Evolutionary conservation across 2,797 vertebrate genomes (phyloP), one percentile per base, ranked within the genome.

Genomic region (Thripadectes ignobilis): DNA sequence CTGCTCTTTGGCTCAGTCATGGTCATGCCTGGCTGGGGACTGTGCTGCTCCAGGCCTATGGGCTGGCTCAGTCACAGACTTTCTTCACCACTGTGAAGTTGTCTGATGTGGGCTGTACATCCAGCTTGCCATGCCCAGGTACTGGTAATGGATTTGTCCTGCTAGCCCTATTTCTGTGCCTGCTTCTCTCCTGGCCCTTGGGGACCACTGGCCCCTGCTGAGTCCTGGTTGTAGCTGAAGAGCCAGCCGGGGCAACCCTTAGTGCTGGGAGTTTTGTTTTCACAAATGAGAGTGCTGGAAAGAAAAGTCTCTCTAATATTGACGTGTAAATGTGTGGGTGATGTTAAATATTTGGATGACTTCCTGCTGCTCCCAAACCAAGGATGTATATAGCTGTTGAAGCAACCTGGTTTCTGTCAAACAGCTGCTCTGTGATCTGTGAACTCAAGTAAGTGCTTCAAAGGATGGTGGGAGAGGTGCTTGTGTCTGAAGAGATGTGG

Each of bases 1-100:
- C 12, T 81, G 15, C 2, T 61, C 15, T 41, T 2, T 3, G n/a
- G 13, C 5, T 61, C 8, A 5, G 5, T 4, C 0, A 0, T 73
- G 27, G 26, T 29, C 19, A 5, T 80, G 43, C 19, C 38, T 85
- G 27, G 7, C 8, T 45, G 14, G 24, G 26, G 22, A 22, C 3
- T 3, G 16, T 82, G 19, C 24, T 91, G 46, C 23, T 57, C 20
- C 2, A 15, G 30, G 32, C 2, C 9, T 3, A 6, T 11, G 9
- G 6, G 12, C 5, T 89, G 32, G 7, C 20, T 89, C 73, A 34
- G 3, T 7, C 1, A 16, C 45, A 5, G 26, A 10, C 12, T 23
- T 59, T 71, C 8, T 9, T 55, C 10, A 10, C 26, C 19, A 6
- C 19, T 0, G 0, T 20, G 39, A 55, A 24, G 58, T 4, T 34